phyloP scores from a whole-genome alignment of 2,797 vertebrate species.

The Cottoperca gobio region DNA sequence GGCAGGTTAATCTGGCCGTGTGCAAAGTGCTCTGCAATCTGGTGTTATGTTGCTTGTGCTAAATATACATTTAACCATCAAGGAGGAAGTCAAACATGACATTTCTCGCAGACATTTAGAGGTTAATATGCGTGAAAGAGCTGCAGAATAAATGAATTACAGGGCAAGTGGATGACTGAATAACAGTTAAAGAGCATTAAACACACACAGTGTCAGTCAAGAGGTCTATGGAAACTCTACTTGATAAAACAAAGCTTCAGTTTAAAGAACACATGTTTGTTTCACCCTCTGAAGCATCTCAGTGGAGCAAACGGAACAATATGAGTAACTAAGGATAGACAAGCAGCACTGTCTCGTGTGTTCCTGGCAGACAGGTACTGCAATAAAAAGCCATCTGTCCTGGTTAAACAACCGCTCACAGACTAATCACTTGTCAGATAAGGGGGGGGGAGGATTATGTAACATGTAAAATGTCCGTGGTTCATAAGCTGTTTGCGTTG shows the following conservation, averaged over 20 bases:
- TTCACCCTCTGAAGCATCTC: not conserved
- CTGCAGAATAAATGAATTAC: not conserved
- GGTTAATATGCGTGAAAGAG: not conserved
- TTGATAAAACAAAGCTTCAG: not conserved
- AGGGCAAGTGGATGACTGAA: no score
- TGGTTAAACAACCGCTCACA: constrained; percentile 63
- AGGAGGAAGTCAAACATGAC: not conserved
- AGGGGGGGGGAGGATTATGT: constrained; percentile 50
- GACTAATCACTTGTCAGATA: constrained; percentile 69
- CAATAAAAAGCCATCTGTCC: constrained; percentile 69
- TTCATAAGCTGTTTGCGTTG: constrained; percentile 43
- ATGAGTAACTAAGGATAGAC: constrained; percentile 6
- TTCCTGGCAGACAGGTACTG: constrained; percentile 60
- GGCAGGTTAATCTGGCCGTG: not conserved
- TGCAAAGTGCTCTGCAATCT: not conserved
- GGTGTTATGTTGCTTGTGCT: not conserved
- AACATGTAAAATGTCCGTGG: constrained; percentile 55
- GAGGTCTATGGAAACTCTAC: not conserved
- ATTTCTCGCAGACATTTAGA: not conserved
- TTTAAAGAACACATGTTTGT: not conserved
- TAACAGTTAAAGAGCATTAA: not conserved
- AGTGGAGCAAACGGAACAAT: not conserved
- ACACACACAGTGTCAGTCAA: not conserved
- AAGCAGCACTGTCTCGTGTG: constrained; percentile 26
- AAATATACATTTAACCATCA: not conserved